Base-by-base conservation (phyloP, 2,888 invertebrate species). In the Pyrochroa serraticornis region DNA sequence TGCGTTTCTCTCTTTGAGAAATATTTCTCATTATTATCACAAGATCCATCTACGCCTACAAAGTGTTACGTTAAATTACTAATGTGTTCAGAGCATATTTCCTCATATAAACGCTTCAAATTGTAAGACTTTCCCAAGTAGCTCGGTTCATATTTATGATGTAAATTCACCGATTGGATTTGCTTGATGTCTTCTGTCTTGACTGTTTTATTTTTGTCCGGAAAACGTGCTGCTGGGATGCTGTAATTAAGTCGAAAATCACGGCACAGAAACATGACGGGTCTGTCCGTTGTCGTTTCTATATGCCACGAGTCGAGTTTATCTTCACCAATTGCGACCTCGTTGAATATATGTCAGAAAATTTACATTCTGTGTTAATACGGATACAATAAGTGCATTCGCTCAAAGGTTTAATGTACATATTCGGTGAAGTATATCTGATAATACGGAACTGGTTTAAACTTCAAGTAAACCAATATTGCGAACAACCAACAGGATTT, bases 11-110 rank as follows among this genome's bases (percentile, higher is more conserved):
- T 59, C 59, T 61, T 62, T 56, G 62, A 48, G 60, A 57, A 60
- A 60, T 62, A 56, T 55, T 64, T 59, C 59, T 55, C 59, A 62
- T 63, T 62, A 64, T 64, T 62, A 56, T 63, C 51, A 48, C 48
- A 44, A 57, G 51, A 58, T 58, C 57, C 51, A 59, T 58, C 54
- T 54, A 50, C 31, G 12, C 41, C 47, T 51, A 57, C 57, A 56
- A 56, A 56, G 50, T 56, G 42, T 45, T 36, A 46, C 22, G 44
- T 37, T 53, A 58, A 58, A 53, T 58, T 52, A 52, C 42, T 52
- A 52, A 52, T 52, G 35, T 42, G 52, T 58, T 52, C 46, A 48
- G 41, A 36, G 58, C 36, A 52, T 45, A 48, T 52, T 51, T 52
- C 52, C 10, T 10, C 44, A 53, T 46, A 46, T 46, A 46, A 53